A percentile compares a stretch with the other conserved stretches of the same genome.
Conservation (phyloP, 2,797 vertebrate species). For the Bradypus variegatus region DNA sequence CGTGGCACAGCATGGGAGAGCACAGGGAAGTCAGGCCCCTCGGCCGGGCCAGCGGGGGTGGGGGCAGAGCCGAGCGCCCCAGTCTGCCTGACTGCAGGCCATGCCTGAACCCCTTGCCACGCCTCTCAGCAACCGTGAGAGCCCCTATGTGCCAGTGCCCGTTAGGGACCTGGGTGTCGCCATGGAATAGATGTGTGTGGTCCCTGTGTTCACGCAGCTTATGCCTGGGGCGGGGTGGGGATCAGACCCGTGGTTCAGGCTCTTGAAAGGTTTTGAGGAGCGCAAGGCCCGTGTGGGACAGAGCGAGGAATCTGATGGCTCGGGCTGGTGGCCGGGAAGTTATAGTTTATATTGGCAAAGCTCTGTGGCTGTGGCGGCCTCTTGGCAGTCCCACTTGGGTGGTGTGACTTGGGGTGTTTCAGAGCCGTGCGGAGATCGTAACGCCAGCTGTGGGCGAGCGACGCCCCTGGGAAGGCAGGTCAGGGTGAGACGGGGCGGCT, state of each 20-base stretch:
- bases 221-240: neutral
- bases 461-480: too few relatives aligned
- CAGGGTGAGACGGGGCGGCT: too few relatives aligned
- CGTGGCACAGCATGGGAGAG: neutral
- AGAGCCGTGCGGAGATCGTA: neutral
- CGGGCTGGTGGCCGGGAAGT: too few relatives aligned
- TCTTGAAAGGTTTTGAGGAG: neutral
- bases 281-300: neutral
- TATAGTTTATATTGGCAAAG: neutral
- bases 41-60: neutral
- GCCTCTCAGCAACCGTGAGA: too few relatives aligned
- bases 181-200: neutral
- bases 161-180: neutral
- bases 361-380: neutral
- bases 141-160: neutral
- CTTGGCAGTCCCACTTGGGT: neutral
- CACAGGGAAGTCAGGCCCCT: neutral
- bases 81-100: neutral
- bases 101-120: neutral
- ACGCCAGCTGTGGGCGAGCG: too few relatives aligned
- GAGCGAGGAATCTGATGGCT: too few relatives aligned
- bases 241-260: neutral
- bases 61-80: neutral
- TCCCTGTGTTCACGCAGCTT: neutral
- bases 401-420: rapidly evolving